Conservation (phyloP, 2,888 invertebrate species). For the Acronicta alni region DNA sequence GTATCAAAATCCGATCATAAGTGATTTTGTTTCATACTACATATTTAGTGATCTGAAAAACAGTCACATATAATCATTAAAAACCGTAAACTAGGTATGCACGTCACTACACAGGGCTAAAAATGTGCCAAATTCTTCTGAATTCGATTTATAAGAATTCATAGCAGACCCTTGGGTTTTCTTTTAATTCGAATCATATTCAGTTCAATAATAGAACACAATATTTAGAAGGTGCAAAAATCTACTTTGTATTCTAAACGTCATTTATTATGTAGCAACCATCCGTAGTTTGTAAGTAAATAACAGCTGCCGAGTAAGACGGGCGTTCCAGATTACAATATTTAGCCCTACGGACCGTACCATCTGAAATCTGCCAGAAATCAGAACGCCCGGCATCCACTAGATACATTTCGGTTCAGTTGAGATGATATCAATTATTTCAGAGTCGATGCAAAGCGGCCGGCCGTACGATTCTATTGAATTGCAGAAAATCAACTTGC, state of each 20-base stretch:
- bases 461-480: slow-evolving; percentile 56
- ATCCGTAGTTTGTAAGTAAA: slow-evolving; percentile 24
- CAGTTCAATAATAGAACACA: no score
- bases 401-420: slow-evolving; percentile 61
- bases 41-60: no score
- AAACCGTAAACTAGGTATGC: no score
- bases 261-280: slow-evolving; percentile 30
- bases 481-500: slow-evolving; percentile 62
- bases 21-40: no score
- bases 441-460: slow-evolving; percentile 60
- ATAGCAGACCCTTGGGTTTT: no score
- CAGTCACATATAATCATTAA: no score
- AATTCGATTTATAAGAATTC: no score
- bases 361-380: slow-evolving; percentile 41
- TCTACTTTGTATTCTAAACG: slow-evolving; percentile 19
- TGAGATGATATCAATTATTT: slow-evolving; percentile 75
- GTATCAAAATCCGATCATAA: no score
- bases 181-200: no score
- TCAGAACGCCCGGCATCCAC: slow-evolving; percentile 43
- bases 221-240: not conserved
- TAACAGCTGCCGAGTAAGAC: slow-evolving; percentile 33
- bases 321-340: slow-evolving; percentile 32
- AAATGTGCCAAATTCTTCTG: no score
- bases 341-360: slow-evolving; percentile 37
- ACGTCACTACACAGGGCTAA: no score